Conservation (phyloP, 2,888 invertebrate species). For the Odiellus spinosus region DNA sequence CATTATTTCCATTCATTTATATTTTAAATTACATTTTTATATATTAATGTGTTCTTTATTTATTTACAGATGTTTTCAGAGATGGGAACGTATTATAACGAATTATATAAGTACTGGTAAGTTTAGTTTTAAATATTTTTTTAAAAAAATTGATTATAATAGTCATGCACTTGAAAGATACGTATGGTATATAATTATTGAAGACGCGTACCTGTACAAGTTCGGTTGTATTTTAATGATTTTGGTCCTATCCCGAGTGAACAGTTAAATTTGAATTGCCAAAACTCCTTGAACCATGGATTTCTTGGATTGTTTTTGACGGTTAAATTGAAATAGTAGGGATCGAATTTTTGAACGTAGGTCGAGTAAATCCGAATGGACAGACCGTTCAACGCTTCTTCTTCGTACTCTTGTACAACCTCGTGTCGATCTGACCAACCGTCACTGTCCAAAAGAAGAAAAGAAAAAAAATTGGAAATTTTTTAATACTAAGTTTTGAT, state of each 20-base stretch:
- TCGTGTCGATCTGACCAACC: constrained; percentile 59
- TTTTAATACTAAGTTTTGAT: neutral
- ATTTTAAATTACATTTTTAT: no score
- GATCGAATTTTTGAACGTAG: constrained; percentile 44
- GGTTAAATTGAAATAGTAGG: constrained; percentile 47
- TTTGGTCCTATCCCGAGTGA: constrained; percentile 24
- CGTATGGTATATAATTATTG: no score
- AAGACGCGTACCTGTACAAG: constrained; percentile 14
- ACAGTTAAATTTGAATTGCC: constrained; percentile 55
- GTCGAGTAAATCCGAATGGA: constrained; percentile 60
- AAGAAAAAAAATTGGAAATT: neutral
- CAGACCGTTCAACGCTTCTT: constrained; percentile 49
- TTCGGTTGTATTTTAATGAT: constrained; percentile 14
- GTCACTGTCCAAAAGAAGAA: constrained; percentile 37
- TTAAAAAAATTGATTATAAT: no score
- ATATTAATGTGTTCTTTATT: no score
- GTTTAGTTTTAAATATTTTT: no score
- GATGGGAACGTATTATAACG: no score
- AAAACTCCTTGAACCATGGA: constrained; percentile 58
- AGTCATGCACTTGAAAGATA: no score
- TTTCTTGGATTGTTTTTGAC: constrained; percentile 48
- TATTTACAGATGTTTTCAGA: no score
- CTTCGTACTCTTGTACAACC: constrained; percentile 49
- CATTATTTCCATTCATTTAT: no score
- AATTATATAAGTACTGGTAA: no score